These are phyloP conservation scores for Heliconius congener DNA, from an alignment of 1,140 invertebrate species.

Conservation along the genomic window DNA sequence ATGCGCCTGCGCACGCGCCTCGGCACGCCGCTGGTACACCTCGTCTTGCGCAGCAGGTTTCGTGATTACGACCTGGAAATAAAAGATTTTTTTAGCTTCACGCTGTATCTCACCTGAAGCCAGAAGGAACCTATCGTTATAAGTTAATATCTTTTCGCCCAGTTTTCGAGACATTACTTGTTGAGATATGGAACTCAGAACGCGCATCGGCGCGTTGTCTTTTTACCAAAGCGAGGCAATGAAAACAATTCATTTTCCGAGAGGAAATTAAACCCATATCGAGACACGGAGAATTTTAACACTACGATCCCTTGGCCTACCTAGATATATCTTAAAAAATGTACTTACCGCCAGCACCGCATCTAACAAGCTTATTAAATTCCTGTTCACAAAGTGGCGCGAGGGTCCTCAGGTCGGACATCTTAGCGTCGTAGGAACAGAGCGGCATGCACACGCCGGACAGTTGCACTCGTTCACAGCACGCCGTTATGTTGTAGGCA, in stretches of 20 bases:
- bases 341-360: constrained; percentile 73
- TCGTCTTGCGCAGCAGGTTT: constrained; percentile 86
- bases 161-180: too few species aligned
- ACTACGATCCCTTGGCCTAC: background rate
- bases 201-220: too few species aligned
- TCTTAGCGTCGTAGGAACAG: constrained; percentile 90
- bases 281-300: too few species aligned
- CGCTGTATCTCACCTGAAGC: too few species aligned
- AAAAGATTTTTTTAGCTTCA: background rate
- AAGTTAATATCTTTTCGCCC: too few species aligned
- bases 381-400: constrained; percentile 85
- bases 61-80: constrained; percentile 87
- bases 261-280: too few species aligned
- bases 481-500: constrained; percentile 89
- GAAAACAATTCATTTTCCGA: too few species aligned
- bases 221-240: too few species aligned
- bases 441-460: constrained; percentile 88
- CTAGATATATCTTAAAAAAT: background rate
- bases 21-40: constrained; percentile 88
- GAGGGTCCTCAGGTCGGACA: constrained; percentile 87
- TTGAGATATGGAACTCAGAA: too few species aligned
- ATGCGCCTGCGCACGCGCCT: constrained; percentile 88
- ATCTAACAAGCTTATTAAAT: constrained; percentile 85
- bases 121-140: too few species aligned
- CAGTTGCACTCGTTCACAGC: constrained; percentile 87